phyloP scores from a whole-genome alignment of 2,888 invertebrate genomes.

The Archips xylosteana region DNA sequence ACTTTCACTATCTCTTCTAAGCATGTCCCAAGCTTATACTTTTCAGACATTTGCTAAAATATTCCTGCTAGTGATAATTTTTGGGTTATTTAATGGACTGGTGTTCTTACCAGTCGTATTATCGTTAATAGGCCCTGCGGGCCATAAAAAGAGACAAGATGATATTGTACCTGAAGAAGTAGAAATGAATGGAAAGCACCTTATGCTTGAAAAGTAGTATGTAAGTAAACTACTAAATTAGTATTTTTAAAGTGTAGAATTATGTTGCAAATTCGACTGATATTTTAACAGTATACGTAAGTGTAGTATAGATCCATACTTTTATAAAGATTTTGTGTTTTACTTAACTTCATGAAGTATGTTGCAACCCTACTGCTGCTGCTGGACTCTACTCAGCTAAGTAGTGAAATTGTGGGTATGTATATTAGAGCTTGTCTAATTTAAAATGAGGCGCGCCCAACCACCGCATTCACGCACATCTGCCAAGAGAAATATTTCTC shows the following conservation, averaged over 20 bases:
- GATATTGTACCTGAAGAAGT: slow-evolving; percentile 62
- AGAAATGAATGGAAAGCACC: slow-evolving; percentile 68
- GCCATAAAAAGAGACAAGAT: slow-evolving; percentile 64
- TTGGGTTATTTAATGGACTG: slow-evolving; percentile 92
- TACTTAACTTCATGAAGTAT: neutral
- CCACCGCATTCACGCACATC: too few species aligned
- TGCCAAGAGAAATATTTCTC: too few species aligned
- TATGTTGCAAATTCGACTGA: slow-evolving; percentile 16
- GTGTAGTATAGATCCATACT: neutral
- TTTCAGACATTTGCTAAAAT: slow-evolving; percentile 92
- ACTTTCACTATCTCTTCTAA: slow-evolving; percentile 89
- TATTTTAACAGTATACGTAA: slow-evolving; percentile 1
- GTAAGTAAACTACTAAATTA: neutral
- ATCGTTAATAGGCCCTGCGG: slow-evolving; percentile 89
- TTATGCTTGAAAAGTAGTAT: slow-evolving; percentile 35
- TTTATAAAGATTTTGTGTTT: neutral
- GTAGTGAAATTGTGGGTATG: neutral
- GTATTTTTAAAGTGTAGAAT: neutral
- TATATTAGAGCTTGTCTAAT: too few species aligned
- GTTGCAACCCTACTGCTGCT: neutral
- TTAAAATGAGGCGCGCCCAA: too few species aligned
- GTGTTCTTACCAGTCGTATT: slow-evolving; percentile 91
- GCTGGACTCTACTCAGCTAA: slow-evolving; percentile 5
- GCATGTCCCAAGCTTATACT: slow-evolving; percentile 90
- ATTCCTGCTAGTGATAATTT: slow-evolving; percentile 90